Evolutionary conservation across 2,113 vertebrate species (phyloP).

Genomic region (Chionis minor): DNA sequence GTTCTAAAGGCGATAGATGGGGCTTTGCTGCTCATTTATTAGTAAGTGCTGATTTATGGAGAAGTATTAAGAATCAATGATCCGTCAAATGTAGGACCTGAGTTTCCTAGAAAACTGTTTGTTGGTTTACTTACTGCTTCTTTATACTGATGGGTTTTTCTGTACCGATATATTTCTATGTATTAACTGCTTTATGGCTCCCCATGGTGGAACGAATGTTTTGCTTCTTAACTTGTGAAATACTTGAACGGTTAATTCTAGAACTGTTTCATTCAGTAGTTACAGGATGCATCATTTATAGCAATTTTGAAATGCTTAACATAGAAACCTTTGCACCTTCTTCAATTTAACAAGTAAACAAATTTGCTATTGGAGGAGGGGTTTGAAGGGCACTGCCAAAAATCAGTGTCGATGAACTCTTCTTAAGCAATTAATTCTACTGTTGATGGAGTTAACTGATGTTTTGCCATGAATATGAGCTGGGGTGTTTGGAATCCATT

Average conservation of each 20-base stretch:
- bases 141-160: neutral
- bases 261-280: neutral
- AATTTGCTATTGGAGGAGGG: neutral
- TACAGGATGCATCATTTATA: neutral
- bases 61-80: conserved; percentile 18
- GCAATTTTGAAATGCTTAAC: neutral
- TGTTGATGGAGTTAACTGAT: neutral
- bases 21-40: conserved; percentile 15
- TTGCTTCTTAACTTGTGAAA: neutral
- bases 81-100: neutral
- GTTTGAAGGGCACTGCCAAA: neutral
- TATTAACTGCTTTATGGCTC: neutral
- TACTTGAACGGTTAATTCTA: neutral
- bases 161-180: neutral
- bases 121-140: neutral
- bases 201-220: neutral
- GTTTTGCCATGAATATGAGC: neutral
- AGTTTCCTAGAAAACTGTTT: neutral
- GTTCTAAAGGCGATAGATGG: neutral
- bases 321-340: neutral
- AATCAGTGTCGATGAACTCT: neutral
- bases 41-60: neutral
- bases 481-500: neutral
- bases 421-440: conserved; percentile 41
- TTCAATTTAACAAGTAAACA: neutral